These are phyloP conservation scores for Ophion costatus DNA, from an alignment of 2,888 invertebrate genomes.

Conservation along the genomic window DNA sequence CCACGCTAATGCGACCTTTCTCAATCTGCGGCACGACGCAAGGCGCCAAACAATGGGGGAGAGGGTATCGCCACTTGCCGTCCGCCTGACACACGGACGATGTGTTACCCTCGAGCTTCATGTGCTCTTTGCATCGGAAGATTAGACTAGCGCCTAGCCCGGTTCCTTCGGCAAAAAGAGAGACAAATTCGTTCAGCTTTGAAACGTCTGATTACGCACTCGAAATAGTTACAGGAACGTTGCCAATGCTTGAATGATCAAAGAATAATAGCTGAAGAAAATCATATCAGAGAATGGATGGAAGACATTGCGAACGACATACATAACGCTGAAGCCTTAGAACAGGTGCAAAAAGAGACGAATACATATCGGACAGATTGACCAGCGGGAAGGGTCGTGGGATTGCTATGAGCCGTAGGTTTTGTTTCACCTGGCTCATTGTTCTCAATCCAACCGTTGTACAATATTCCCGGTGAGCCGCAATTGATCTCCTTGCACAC, in stretches of 20 bases:
- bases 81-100: conserved; percentile 97
- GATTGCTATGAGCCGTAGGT: conserved; percentile 26
- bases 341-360: background rate
- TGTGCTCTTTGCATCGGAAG: conserved; percentile 96
- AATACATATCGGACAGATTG: background rate
- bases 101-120: conserved; percentile 94
- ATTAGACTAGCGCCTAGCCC: conserved; percentile 96
- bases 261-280: background rate
- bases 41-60: conserved; percentile 96
- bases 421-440: conserved; percentile 87
- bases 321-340: background rate
- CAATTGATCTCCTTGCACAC: conserved; percentile 99
- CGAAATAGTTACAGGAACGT: background rate
- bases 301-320: background rate
- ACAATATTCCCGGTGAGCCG: conserved; percentile 95
- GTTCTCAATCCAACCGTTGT: conserved; percentile 98
- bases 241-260: background rate
- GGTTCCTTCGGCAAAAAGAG: conserved; percentile 86
- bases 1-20: conserved; percentile 89
- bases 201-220: background rate
- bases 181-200: background rate
- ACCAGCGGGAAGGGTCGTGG: background rate
- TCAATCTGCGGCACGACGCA: conserved; percentile 96
- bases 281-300: background rate
- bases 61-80: conserved; percentile 96